phyloP scores from a whole-genome alignment of 2,113 vertebrate species.

The Axis porcinus region DNA sequence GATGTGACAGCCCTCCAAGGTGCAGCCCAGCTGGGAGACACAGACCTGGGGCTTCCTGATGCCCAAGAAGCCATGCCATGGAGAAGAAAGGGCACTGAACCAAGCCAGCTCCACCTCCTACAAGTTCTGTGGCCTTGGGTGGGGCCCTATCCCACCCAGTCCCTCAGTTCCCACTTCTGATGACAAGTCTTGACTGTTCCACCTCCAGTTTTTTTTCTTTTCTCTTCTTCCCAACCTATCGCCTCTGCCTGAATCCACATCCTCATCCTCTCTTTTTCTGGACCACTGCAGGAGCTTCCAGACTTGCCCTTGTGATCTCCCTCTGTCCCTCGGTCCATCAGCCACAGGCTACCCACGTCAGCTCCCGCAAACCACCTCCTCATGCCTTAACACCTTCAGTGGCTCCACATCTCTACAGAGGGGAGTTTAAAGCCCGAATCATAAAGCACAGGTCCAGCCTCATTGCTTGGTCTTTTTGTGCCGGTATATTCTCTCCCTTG shows the following conservation, averaged over 20 bases:
- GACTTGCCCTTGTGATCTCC: neutral
- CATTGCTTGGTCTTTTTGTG: rapidly evolving
- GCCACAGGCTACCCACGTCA: neutral
- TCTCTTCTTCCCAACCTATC: neutral
- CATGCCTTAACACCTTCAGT: neutral
- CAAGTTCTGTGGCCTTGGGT: neutral
- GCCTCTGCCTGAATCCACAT: neutral
- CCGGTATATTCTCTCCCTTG: neutral
- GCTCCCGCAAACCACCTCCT: neutral
- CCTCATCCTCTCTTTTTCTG: neutral
- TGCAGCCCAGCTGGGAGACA: neutral
- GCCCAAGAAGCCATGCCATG: neutral
- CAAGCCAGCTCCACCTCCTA: neutral
- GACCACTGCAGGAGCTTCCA: neutral
- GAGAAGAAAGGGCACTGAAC: neutral
- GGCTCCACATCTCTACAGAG: neutral
- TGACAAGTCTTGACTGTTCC: neutral
- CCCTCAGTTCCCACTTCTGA: neutral
- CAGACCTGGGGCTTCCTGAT: neutral
- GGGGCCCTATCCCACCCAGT: neutral
- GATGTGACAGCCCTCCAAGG: neutral
- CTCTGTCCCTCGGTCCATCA: neutral
- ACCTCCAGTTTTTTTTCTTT: neutral
- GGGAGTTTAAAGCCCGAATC: neutral
- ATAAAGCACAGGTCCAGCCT: neutral